Evolutionary conservation across 2,113 vertebrate genomes (phyloP).

Genomic region (Oreochromis aureus): DNA sequence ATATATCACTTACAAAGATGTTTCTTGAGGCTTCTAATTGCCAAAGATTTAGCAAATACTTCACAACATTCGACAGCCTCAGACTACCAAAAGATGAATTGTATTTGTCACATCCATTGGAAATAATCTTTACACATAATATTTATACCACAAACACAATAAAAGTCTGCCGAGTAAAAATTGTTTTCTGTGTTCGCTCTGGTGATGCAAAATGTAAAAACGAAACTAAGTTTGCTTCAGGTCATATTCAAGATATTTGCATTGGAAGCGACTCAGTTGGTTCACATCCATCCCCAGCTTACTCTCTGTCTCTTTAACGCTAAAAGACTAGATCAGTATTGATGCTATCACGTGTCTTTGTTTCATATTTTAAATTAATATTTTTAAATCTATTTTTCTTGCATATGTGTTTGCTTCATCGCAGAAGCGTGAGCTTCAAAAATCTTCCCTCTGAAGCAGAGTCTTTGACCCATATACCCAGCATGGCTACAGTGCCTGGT

Average conservation of each 20-base stretch:
- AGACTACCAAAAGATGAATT: background rate
- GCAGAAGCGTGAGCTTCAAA: background rate
- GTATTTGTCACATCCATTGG: background rate
- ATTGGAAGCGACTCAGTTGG: background rate
- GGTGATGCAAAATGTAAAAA: background rate
- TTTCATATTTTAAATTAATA: background rate
- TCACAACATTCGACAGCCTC: background rate
- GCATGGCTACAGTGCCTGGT: constrained; percentile 5
- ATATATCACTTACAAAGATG: background rate
- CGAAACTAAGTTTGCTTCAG: background rate
- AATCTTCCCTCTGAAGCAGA: background rate
- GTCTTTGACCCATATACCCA: constrained; percentile 28
- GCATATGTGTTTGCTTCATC: background rate
- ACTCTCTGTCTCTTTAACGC: background rate
- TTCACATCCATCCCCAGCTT: background rate
- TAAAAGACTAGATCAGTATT: background rate
- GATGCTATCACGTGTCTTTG: background rate
- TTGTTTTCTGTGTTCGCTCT: background rate
- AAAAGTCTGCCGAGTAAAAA: background rate
- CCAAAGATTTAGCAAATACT: background rate
- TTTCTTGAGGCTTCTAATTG: background rate
- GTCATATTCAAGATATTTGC: background rate
- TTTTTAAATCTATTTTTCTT: background rate
- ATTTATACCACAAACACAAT: background rate
- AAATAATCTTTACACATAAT: background rate